These are phyloP conservation scores for Montipora foliosa DNA, from an alignment of 64 coral and sea anemone species.

Conservation along the genomic window DNA sequence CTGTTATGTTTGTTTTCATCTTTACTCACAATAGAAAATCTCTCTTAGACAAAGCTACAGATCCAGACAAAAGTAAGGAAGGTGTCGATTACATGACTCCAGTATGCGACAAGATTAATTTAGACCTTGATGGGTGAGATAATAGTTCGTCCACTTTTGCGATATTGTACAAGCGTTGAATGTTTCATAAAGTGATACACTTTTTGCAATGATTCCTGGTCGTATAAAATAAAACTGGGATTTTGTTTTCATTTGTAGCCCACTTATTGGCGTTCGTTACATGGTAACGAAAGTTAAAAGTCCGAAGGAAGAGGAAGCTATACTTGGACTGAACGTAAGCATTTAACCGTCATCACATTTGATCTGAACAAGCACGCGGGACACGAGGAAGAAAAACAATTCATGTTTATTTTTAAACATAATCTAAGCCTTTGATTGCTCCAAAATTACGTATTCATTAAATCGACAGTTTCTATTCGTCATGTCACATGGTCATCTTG, in stretches of 20 bases:
- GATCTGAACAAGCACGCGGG: no score
- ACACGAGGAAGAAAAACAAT: no score
- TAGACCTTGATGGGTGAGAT: conserved; percentile 89
- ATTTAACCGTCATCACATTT: not conserved
- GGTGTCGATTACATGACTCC: conserved; percentile 63
- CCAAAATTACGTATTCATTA: no score
- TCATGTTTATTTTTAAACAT: no score
- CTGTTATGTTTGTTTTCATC: not conserved
- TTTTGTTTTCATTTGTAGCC: conserved; percentile 42
- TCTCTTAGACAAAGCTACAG: conserved; percentile 83
- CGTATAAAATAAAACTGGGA: not conserved
- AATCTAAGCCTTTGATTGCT: no score
- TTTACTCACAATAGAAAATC: conserved; percentile 24
- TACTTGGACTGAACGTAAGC: conserved; percentile 76
- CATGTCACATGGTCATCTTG: no score
- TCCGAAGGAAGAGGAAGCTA: conserved; percentile 73
- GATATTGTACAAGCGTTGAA: not conserved
- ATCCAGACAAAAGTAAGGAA: conserved; percentile 75
- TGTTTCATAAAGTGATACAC: not conserved
- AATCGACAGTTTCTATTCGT: no score
- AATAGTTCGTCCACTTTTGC: not conserved
- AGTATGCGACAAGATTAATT: conserved; percentile 91
- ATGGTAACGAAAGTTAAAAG: conserved; percentile 80
- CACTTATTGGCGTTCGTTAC: conserved; percentile 76
- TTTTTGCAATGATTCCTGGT: not conserved